phyloP scores from a whole-genome alignment of 2,797 vertebrate genomes.

The Pseudochromis fuscus region DNA sequence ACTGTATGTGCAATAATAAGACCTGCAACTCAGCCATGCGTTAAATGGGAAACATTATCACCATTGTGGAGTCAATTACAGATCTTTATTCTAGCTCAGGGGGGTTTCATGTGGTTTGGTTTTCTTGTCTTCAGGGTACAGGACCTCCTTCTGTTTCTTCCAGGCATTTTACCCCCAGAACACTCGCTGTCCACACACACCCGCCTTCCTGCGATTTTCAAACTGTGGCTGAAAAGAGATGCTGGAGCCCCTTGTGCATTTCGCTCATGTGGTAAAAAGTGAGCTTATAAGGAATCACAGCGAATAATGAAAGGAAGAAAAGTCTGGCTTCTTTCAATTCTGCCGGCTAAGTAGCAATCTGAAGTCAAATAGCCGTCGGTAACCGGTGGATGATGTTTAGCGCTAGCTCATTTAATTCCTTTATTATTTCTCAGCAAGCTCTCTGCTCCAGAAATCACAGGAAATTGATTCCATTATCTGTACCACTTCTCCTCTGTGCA shows the following conservation, averaged over 20 bases:
- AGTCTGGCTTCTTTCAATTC: constrained; percentile 45
- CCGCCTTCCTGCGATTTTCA: constrained; percentile 11
- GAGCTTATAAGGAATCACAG: constrained; percentile 38
- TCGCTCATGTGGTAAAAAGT: constrained; percentile 26
- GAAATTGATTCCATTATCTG: constrained; percentile 86
- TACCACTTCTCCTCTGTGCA: constrained; percentile 71
- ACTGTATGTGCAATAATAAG: constrained; percentile 56
- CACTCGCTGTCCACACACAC: constrained; percentile 1
- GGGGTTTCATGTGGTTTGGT: constrained; percentile 23
- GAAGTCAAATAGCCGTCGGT: constrained; percentile 72
- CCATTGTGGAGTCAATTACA: constrained; percentile 58
- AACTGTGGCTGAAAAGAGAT: constrained; percentile 19
- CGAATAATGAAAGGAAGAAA: constrained; percentile 53
- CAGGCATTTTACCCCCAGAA: neutral
- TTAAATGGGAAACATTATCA: constrained; percentile 68
- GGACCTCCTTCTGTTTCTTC: constrained; percentile 9
- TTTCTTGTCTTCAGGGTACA: constrained; percentile 22
- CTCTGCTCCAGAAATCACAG: constrained; percentile 81
- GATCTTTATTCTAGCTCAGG: constrained; percentile 39
- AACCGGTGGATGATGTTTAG: constrained; percentile 74
- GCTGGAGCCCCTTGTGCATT: constrained; percentile 28
- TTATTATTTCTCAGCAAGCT: constrained; percentile 75
- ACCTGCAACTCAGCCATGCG: constrained; percentile 36
- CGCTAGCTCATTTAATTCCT: constrained; percentile 78
- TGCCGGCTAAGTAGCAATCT: constrained; percentile 63